A percentile compares a stretch with the other conserved stretches of the same genome.
phyloP scores from a whole-genome alignment of 35 echinoderm and acorn worm genomes.

The Apostichopus californicus region DNA sequence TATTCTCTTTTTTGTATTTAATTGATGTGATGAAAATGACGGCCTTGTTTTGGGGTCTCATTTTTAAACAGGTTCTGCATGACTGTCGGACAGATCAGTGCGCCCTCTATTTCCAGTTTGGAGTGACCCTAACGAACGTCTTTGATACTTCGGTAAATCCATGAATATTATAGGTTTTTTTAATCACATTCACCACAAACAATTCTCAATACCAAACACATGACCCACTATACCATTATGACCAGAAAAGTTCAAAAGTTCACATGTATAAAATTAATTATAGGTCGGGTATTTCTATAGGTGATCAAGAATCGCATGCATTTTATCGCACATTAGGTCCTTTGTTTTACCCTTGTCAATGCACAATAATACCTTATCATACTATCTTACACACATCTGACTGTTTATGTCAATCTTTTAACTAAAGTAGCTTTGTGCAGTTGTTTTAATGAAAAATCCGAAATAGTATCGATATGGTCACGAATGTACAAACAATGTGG shows the following conservation, averaged over 20 bases:
- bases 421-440: too few relatives aligned
- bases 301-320: neutral
- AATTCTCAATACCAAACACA: neutral
- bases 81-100: slow-evolving; percentile 67
- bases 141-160: slow-evolving; percentile 79
- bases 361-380: too few relatives aligned
- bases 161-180: neutral
- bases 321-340: neutral
- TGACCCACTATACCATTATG: neutral
- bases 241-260: neutral
- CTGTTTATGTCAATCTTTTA: too few relatives aligned
- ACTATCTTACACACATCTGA: too few relatives aligned
- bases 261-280: too few relatives aligned
- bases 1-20: neutral
- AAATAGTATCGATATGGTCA: too few relatives aligned
- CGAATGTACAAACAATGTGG: too few relatives aligned
- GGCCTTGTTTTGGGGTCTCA: neutral
- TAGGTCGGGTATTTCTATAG: neutral
- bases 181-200: too few relatives aligned
- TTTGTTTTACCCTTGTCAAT: too few relatives aligned
- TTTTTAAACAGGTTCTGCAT: slow-evolving; percentile 65
- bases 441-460: too few relatives aligned
- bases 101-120: slow-evolving; percentile 78
- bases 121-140: slow-evolving; percentile 62
- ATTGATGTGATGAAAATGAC: neutral